phyloP scores from a whole-genome alignment of 2,797 vertebrate species.

The Rallus crepitans region DNA sequence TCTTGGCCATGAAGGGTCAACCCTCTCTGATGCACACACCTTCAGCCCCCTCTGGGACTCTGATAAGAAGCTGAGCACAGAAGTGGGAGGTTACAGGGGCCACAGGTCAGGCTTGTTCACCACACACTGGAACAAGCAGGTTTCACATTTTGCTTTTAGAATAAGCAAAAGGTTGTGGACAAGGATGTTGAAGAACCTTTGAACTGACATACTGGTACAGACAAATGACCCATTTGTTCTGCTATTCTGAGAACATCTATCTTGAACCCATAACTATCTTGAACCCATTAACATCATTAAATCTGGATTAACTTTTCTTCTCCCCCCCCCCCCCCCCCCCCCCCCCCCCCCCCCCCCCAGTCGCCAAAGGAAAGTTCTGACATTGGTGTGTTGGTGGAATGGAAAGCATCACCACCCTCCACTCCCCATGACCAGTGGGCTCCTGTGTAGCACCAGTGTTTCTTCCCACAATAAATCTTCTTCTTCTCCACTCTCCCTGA shows the following conservation, averaged over 20 bases:
- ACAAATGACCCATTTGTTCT: background rate
- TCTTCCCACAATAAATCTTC: background rate
- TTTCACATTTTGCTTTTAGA: background rate
- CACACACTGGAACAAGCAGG: background rate
- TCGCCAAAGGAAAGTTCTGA: background rate
- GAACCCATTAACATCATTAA: background rate
- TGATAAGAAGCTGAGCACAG: background rate
- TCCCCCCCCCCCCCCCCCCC: no score
- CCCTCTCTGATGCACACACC: rapidly evolving
- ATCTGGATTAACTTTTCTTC: background rate
- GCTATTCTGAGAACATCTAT: background rate
- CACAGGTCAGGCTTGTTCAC: background rate
- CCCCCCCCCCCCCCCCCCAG: background rate
- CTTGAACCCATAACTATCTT: background rate
- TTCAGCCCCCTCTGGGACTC: background rate
- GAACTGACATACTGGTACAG: background rate
- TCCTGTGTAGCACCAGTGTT: background rate
- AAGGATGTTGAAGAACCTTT: background rate
- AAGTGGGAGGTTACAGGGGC: background rate
- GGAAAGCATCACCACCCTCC: background rate
- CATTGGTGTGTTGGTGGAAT: background rate
- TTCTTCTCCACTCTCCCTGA: background rate
- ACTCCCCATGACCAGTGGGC: background rate
- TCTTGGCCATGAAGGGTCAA: background rate
- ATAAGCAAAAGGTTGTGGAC: background rate